phyloP scores from a whole-genome alignment of 2,888 invertebrate genomes.

The Thecocarcelia acutangulata region DNA sequence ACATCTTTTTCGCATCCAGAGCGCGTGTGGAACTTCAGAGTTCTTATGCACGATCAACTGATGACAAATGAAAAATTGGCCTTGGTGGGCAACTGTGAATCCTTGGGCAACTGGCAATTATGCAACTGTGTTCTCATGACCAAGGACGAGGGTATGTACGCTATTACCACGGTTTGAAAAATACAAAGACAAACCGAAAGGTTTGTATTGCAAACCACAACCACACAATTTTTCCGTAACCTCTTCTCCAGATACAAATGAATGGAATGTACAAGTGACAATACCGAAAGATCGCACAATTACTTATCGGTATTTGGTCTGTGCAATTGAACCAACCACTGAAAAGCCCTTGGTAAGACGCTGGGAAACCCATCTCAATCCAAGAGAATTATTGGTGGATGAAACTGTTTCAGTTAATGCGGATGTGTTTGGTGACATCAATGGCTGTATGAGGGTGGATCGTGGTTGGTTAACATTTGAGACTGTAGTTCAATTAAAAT shows the following conservation, averaged over 20 bases:
- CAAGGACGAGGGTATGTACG: conserved; percentile 80
- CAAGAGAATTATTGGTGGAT: conserved; percentile 84
- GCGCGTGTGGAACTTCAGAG: conserved; percentile 83
- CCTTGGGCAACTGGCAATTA: conserved; percentile 88
- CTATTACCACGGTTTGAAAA: conserved; percentile 59
- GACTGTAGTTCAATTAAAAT: conserved; percentile 91
- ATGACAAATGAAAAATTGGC: conserved; percentile 86
- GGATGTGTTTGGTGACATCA: conserved; percentile 85
- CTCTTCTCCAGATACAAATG: conserved; percentile 76
- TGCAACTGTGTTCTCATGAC: conserved; percentile 83
- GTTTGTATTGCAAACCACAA: conserved; percentile 62
- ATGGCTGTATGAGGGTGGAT: conserved; percentile 84
- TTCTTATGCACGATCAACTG: conserved; percentile 82
- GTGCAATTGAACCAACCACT: conserved; percentile 84
- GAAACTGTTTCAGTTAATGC: conserved; percentile 70
- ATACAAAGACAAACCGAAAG: conserved; percentile 48
- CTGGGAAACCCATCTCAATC: conserved; percentile 91
- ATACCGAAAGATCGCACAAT: conserved; percentile 87
- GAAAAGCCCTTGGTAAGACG: conserved; percentile 84
- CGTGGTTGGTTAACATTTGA: conserved; percentile 93
- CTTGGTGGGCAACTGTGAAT: conserved; percentile 86
- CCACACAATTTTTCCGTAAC: conserved; percentile 60
- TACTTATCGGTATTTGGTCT: conserved; percentile 89
- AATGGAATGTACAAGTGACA: conserved; percentile 85
- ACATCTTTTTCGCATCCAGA: conserved; percentile 40